Conservation (phyloP, 2,888 invertebrate species). For the Meteorus colon region DNA sequence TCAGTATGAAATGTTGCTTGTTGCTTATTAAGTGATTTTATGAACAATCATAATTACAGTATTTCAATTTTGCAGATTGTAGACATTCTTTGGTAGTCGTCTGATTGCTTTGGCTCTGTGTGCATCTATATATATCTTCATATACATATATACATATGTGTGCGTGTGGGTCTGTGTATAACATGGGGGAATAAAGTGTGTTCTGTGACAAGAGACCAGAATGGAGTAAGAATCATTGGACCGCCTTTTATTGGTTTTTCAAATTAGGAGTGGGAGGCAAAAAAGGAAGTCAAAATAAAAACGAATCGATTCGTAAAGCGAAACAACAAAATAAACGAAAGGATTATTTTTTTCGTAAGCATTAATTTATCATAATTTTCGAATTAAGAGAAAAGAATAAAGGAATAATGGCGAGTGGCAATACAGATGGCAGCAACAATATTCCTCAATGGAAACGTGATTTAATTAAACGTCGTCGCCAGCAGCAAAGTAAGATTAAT, state of each 20-base stretch:
- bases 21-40: neutral
- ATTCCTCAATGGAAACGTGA: constrained; percentile 90
- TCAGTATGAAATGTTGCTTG: neutral
- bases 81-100: neutral
- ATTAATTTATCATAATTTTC: neutral
- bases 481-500: constrained; percentile 71
- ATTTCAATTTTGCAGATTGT: constrained; percentile 2
- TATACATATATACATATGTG: too few species aligned
- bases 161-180: too few species aligned
- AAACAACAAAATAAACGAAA: neutral
- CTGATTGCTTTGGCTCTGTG: neutral
- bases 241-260: too few species aligned
- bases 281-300: neutral
- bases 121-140: too few species aligned
- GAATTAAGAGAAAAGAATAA: neutral
- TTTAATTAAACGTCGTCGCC: constrained; percentile 83
- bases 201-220: too few species aligned
- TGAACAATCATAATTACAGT: neutral
- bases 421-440: constrained; percentile 35
- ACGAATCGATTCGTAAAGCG: neutral
- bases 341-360: neutral
- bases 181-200: too few species aligned
- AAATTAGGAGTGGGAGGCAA: too few species aligned
- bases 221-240: too few species aligned
- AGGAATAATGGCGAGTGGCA: constrained; percentile 16